Evolutionary conservation across 1,140 invertebrate species (phyloP), one percentile per base, ranked within the genome.

Genomic region (Bombus superbus): DNA sequence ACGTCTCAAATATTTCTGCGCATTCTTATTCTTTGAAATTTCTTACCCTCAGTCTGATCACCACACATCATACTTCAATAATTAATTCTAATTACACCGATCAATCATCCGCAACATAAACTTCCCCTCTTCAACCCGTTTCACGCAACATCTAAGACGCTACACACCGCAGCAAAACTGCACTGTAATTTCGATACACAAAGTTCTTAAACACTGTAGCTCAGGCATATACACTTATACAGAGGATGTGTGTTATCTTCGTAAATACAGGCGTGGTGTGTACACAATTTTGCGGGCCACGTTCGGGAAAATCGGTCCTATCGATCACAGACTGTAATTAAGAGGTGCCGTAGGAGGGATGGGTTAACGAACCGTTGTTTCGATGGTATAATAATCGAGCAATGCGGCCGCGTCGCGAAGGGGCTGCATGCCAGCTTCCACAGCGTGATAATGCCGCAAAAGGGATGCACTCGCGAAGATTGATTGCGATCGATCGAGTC

Each of bases 311-410:
- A 90, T 90, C 88, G 83, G 75, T 83, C 81, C 89, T 82, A 90
- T 90, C 83, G 89, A 90, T 90, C 86, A 85, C 62, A 66, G 38
- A 44, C 71, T 66, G 88, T 88, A 90, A 90, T 90, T 90, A 90
- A 88, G 89, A 86, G 86, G 86, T 47, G 53, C 40, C 47, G 13
- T 8, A n/a, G 40, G 0, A 57, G 25, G 40, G 83, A 53, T 59
- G 66, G 88, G 83, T 88, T 90, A 90, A 90, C 89, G 89, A 90
- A 89, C 84, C 88, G 82, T 59, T 59, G 82, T 89, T 90, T 81
- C 88, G 81, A 89, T 85, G 88, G 74, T 83, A 71, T 88, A 90
- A 90, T 90, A 90, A 90, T 85, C 89, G 89, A 90, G 85, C 89
- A 82, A 71, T 89, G 85, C 68, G 66, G 69, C 64, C 64, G n/a